phyloP scores from a whole-genome alignment of 2,797 vertebrate genomes.

The Clamator glandarius region DNA sequence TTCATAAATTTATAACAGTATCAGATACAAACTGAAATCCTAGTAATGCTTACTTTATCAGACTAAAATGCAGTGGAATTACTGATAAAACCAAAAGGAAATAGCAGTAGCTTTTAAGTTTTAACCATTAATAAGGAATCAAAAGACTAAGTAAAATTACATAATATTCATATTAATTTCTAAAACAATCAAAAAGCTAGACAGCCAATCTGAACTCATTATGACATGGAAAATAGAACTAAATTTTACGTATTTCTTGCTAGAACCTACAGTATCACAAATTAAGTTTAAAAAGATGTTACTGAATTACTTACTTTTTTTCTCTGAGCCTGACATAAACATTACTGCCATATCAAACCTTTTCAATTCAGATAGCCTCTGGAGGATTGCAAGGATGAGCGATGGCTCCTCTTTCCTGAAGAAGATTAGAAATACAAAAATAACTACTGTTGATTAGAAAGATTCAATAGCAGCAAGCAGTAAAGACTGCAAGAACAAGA shows the following conservation, averaged over 20 bases:
- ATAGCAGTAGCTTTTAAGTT: neutral
- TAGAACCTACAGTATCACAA: neutral
- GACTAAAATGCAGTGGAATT: neutral
- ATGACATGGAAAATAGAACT: neutral
- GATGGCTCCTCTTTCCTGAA: constrained; percentile 85
- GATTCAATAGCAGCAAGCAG: neutral
- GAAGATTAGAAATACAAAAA: constrained; percentile 42
- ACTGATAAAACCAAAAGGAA: neutral
- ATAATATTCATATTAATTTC: neutral
- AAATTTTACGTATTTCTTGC: neutral
- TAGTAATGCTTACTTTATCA: neutral
- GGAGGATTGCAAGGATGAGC: constrained; percentile 85
- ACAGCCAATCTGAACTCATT: neutral
- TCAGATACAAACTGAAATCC: neutral
- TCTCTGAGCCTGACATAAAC: constrained; percentile 93
- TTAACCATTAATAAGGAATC: neutral
- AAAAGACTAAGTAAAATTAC: neutral
- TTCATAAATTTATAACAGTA: neutral
- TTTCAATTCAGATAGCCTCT: constrained; percentile 84
- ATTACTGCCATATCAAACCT: constrained; percentile 96
- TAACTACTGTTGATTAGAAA: constrained; percentile 19
- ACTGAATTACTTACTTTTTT: constrained; percentile 83
- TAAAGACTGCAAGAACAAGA: neutral
- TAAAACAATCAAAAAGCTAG: neutral
- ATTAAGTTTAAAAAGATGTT: neutral